These are phyloP conservation scores for Cygnus buccinator DNA, from an alignment of 2,113 vertebrate species.

Conservation along the genomic window DNA sequence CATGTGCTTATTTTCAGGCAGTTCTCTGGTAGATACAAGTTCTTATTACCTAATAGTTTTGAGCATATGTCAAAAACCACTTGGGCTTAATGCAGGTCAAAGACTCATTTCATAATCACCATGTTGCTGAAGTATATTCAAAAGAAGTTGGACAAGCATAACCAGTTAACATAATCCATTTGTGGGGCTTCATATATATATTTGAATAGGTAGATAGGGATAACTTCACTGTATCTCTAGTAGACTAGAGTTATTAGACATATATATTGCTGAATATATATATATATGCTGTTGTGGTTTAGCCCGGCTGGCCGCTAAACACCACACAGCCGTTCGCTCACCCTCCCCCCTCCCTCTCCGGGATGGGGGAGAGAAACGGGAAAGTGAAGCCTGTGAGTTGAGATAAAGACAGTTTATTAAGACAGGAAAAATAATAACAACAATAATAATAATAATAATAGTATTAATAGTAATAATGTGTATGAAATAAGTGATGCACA, in stretches of 20 bases:
- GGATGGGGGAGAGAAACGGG: too few relatives aligned
- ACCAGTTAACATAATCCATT: not conserved
- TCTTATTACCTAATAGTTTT: not conserved
- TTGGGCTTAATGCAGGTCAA: not conserved
- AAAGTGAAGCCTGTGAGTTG: too few relatives aligned
- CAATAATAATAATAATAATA: too few relatives aligned
- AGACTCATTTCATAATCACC: not conserved
- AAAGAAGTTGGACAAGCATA: not conserved
- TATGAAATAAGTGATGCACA: too few relatives aligned
- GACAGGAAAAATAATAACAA: too few relatives aligned
- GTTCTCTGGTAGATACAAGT: not conserved
- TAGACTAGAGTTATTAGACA: not conserved
- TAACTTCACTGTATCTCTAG: not conserved
- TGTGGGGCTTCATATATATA: not conserved
- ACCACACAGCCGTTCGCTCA: too few relatives aligned
- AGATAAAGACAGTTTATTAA: too few relatives aligned
- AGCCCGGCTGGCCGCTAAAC: too few relatives aligned
- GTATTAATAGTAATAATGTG: too few relatives aligned
- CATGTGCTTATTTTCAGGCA: not conserved
- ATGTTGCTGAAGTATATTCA: not conserved
- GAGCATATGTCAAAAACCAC: not conserved
- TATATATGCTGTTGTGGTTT: too few relatives aligned
- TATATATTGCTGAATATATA: not conserved
- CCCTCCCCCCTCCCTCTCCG: too few relatives aligned
- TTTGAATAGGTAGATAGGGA: not conserved